Evolutionary conservation across 2,888 invertebrate genomes (phyloP).

Genomic region (Cecidostiba fungosa): DNA sequence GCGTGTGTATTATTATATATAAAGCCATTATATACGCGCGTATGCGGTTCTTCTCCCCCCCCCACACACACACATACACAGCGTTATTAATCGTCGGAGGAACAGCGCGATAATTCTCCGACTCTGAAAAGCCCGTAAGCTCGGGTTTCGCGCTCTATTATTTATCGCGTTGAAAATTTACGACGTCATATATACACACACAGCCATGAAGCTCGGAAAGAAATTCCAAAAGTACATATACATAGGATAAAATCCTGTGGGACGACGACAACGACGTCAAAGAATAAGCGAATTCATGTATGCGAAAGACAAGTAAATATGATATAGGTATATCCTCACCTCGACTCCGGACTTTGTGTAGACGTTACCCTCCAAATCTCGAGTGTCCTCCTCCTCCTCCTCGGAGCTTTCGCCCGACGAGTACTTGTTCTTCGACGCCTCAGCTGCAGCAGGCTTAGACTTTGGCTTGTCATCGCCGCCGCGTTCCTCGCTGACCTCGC

Average conservation of each 20-base stretch:
- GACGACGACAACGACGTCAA: neutral
- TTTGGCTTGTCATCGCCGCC: constrained; percentile 64
- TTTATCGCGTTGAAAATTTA: neutral
- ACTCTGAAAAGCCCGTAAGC: neutral
- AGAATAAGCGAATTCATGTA: neutral
- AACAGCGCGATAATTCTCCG: neutral
- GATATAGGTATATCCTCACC: constrained; percentile 77
- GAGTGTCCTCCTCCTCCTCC: constrained; percentile 86
- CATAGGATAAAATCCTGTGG: no score
- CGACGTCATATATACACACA: neutral
- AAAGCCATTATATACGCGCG: neutral
- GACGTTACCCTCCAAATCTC: constrained; percentile 90
- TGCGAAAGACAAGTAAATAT: neutral
- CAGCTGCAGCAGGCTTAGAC: constrained; percentile 22
- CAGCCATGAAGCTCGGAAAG: neutral
- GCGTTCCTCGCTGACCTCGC: constrained; percentile 72
- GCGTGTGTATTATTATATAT: no score
- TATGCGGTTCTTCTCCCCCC: neutral
- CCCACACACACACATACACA: neutral
- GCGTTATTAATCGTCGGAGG: neutral
- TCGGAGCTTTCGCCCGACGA: constrained; percentile 83
- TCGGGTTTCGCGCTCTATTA: neutral
- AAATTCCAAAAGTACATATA: no score
- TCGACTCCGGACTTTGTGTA: constrained; percentile 89
- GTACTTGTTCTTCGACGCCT: constrained; percentile 77